phyloP scores from a whole-genome alignment of 2,113 vertebrate genomes.

The Dromiciops gliroides region DNA sequence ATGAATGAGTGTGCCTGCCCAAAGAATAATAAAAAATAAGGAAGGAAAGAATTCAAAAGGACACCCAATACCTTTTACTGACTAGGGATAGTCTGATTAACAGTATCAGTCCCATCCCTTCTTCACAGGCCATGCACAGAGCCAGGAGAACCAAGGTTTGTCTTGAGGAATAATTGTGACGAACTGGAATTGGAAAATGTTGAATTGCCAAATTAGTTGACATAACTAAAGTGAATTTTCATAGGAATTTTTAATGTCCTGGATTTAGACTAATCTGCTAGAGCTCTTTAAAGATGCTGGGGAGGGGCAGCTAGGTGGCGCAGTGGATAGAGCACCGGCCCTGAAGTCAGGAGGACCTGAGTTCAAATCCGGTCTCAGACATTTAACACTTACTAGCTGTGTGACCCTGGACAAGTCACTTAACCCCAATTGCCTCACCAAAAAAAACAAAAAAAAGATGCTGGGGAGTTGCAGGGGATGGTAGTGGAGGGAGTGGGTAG shows the following conservation, averaged over 20 bases:
- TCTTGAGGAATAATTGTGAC: background rate
- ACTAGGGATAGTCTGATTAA: background rate
- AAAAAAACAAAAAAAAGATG: too few relatives aligned
- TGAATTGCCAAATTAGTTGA: background rate
- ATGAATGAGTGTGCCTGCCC: background rate
- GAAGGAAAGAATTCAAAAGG: background rate
- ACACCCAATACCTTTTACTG: background rate
- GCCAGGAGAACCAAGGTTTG: background rate
- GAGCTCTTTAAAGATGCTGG: background rate
- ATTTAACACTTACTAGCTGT: too few relatives aligned
- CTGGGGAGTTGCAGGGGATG: too few relatives aligned
- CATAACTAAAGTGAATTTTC: background rate
- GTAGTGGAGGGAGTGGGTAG: background rate
- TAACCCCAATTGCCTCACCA: too few relatives aligned
- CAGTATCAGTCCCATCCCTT: background rate
- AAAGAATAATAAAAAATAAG: background rate
- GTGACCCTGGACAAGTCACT: too few relatives aligned
- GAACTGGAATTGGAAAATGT: background rate
- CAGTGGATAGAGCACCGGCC: too few relatives aligned
- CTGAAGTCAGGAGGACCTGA: too few relatives aligned
- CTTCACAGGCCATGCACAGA: background rate
- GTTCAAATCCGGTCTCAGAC: too few relatives aligned
- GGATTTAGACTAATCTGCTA: background rate
- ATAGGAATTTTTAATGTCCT: background rate
- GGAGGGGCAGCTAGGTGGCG: too few relatives aligned